Conservation (phyloP, 2,888 invertebrate genomes). For the Thera obeliscata region DNA sequence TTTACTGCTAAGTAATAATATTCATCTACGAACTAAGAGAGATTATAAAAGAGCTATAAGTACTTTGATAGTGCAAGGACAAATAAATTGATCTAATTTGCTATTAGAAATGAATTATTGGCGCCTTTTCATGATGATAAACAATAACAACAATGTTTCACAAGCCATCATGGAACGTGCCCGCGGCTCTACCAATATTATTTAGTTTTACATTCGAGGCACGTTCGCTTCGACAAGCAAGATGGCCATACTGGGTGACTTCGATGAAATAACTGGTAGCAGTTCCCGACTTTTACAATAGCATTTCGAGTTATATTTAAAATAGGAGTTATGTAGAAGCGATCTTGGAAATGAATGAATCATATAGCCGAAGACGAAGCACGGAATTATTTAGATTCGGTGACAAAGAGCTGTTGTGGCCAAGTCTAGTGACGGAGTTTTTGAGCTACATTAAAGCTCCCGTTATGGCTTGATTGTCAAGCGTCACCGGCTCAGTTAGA, state of each 20-base stretch:
- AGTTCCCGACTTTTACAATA: not conserved
- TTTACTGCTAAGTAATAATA: too few relatives aligned
- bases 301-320: not conserved
- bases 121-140: constrained; percentile 24
- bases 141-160: constrained; percentile 47
- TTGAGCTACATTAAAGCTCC: too few relatives aligned
- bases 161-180: constrained; percentile 58
- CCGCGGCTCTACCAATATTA: constrained; percentile 47
- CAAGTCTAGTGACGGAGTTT: too few relatives aligned
- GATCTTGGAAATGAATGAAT: too few relatives aligned
- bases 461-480: too few relatives aligned
- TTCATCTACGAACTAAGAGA: not conserved
- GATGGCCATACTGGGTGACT: constrained; percentile 57
- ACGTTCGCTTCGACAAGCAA: constrained; percentile 64
- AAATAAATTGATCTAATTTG: not conserved
- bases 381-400: too few relatives aligned
- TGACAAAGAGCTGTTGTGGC: too few relatives aligned
- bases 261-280: constrained; percentile 29
- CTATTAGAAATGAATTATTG: constrained; percentile 16
- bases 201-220: constrained; percentile 53
- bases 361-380: too few relatives aligned
- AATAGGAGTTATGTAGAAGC: too few relatives aligned
- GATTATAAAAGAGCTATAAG: not conserved
- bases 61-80: not conserved
- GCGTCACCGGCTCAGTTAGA: too few relatives aligned